Evolutionary conservation across 2,113 vertebrate species (phyloP).

Genomic region (Gasterosteus nipponicus): DNA sequence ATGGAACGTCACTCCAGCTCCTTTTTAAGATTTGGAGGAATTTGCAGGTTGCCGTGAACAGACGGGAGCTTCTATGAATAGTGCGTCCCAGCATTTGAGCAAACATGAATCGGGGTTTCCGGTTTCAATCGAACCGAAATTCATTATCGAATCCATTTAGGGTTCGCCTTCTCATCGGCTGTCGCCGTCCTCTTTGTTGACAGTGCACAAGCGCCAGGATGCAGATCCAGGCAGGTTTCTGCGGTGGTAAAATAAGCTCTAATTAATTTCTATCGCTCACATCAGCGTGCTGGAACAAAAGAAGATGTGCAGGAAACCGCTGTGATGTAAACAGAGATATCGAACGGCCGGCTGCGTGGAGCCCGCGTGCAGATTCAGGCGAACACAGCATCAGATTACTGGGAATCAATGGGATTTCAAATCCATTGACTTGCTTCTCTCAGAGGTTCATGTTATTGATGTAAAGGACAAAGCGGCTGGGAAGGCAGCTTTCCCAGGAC

Average conservation of each 20-base stretch:
- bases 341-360: neutral
- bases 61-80: neutral
- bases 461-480: neutral
- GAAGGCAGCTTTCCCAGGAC: neutral
- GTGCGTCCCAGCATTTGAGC: neutral
- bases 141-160: neutral
- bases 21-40: neutral
- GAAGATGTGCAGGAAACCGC: neutral
- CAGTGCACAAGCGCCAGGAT: no score
- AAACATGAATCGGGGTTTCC: neutral
- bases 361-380: neutral
- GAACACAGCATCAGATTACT: conserved; percentile 27
- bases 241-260: neutral
- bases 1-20: neutral
- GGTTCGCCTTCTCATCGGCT: neutral
- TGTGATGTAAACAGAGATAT: neutral
- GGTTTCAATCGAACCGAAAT: neutral
- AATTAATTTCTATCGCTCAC: neutral
- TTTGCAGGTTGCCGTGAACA: neutral
- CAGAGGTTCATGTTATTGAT: conserved; percentile 22
- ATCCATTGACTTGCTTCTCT: conserved; percentile 28
- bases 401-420: conserved; percentile 22
- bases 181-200: neutral
- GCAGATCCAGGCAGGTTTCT: no score
- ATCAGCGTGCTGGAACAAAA: neutral